Base-by-base conservation (phyloP, 2,113 vertebrate genomes). In the Buteo buteo region DNA sequence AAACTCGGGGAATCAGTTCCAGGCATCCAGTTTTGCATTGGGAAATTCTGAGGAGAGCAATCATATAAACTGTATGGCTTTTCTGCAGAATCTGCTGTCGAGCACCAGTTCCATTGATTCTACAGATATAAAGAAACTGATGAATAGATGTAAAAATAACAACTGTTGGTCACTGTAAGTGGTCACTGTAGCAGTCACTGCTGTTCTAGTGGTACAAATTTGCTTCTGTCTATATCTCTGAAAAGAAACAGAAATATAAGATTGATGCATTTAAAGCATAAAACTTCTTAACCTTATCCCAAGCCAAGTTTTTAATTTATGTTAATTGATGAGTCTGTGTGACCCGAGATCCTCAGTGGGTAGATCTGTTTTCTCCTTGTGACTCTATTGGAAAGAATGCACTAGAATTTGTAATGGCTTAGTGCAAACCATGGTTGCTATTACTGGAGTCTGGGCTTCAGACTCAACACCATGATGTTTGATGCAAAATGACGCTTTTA, bases 101-200 rank as follows among this genome's bases (percentile, higher is more conserved):
- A 52, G 24, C 21, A 31, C 18, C n/a, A 19, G 50, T 86, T 81
- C 72, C n/a, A 26, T 2, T 49, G 36, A 18, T 80, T 61, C 32
- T 70, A 28, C 42, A 54, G 6, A 28, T 26, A n/a, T 36, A 59
- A 79, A 84, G 69, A 77, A 84, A 73, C 26, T 44, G 50, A 28
- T 80, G 18, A 58, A n/a, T 38, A 70, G 34, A 19, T 62, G 18
- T 14, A 66, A 81, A 88, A 86, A 62, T 49, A 77, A 13, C 49
- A 86, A 66, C 21, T 62, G 29, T 38, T 94, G 45, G 22, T 82
- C 40, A 5, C 44, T 73, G 18, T 65, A 47, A 50, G 50, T 12
- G 7, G 25, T 36, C 0, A 0, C 32, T 67, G 24, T 69, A 88
- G 71, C 10, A 16, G 21, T 59, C 2, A 1, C 15, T 77, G 36